Evolutionary conservation across 2,113 vertebrate genomes (phyloP), one percentile per base, ranked within the genome.

Genomic region (Cathartes aura): DNA sequence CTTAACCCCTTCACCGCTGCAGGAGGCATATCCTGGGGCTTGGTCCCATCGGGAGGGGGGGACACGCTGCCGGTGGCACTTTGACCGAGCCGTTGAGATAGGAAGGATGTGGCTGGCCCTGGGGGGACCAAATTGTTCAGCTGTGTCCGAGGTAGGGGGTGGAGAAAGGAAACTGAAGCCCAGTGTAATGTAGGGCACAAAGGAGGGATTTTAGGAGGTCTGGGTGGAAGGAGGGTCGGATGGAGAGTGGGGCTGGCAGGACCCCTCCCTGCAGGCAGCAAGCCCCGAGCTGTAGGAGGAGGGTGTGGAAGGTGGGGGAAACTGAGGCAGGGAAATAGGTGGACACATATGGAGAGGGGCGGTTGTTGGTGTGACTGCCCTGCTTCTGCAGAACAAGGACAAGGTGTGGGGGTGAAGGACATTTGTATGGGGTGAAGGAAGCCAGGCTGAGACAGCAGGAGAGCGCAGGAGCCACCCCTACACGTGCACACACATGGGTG

Each of bases 31-130:
- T 68, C 45, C 70, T 21, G 43, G 8, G 5, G 34, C 26, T 95
- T 1, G 1, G 64, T 15, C 73, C 58, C 47, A 1, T 8, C 14
- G 0, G 24, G 40, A 63, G 7, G 3, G 1, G 17, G 23, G n/a
- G 3, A 50, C 21, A 5, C 0, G 0, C n/a, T 34, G 29, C 29
- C 2, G 15, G n/a, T 56, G 76, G 45, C 18, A 4, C 58, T 43
- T 38, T 0, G 4, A 6, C 1, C 1, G 26, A 80, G 38, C 24
- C 1, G 1, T 8, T 18, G 78, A 70, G 67, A 6, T 71, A 73
- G 52, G 40, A 63, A 55, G 40, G n/a, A 56, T 20, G 58, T 48
- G 74, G 23, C 56, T 59, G 81, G 48, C 20, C 19, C 15, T 68
- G 60, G 3, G 9, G 56, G 15, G 4, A 26, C 14, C 36, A 10